Percentiles rank a stretch among this genome's conserved stretches.
phyloP scores from a whole-genome alignment of 2,888 invertebrate genomes.

The Ochropleura plecta region DNA sequence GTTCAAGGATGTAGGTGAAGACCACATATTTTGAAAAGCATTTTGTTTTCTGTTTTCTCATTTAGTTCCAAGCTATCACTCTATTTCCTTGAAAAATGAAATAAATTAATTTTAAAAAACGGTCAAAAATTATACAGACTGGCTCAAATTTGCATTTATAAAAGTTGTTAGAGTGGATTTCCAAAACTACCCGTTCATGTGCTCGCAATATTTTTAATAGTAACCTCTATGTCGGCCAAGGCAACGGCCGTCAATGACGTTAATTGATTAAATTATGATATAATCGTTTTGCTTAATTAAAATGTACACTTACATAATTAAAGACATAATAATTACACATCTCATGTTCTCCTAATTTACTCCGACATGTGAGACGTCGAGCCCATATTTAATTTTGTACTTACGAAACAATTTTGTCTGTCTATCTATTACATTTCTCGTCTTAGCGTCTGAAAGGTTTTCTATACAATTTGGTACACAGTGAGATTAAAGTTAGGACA shows the following conservation, averaged over 20 bases:
- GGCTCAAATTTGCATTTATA: slow-evolving; percentile 1
- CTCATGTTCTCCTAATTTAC: slow-evolving; percentile 27
- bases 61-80: not conserved
- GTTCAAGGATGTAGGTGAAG: not conserved
- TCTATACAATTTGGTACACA: not conserved
- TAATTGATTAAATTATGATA: slow-evolving; percentile 49
- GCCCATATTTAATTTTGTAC: not conserved
- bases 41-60: not conserved
- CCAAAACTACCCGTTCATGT: slow-evolving; percentile 18
- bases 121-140: not conserved
- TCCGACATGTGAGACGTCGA: slow-evolving; percentile 27
- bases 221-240: slow-evolving; percentile 53
- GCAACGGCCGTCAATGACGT: slow-evolving; percentile 27
- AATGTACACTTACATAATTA: slow-evolving; percentile 29
- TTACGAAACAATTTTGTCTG: not conserved
- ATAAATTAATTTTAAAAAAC: not conserved
- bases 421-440: not conserved
- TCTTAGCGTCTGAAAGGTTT: not conserved
- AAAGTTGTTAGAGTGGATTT: slow-evolving; percentile 5
- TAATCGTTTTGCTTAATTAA: slow-evolving; percentile 51
- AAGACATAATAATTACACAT: slow-evolving; percentile 21
- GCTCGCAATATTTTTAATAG: slow-evolving; percentile 24
- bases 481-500: not conserved
- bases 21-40: not conserved
- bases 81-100: not conserved